A percentile compares a stretch with the other conserved stretches of the same genome.
Evolutionary conservation across 1,140 invertebrate genomes (phyloP).

Genomic region (Acromyrmex heyeri): DNA sequence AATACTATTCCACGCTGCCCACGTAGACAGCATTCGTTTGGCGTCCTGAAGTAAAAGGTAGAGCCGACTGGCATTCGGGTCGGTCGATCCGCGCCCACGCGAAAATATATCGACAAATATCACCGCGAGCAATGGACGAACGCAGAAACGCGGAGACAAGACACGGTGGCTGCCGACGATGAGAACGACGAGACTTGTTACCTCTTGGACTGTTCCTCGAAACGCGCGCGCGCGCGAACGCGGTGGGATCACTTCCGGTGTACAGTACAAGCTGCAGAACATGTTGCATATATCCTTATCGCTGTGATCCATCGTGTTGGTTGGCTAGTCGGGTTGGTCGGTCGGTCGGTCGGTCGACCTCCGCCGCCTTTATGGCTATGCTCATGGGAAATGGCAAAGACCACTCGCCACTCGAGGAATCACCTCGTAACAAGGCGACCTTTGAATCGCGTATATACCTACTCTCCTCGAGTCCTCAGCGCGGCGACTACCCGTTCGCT

Average conservation of each 20-base stretch:
- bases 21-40: constrained; percentile 59
- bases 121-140: constrained; percentile 9
- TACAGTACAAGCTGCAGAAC: constrained; percentile 71
- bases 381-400: constrained; percentile 77
- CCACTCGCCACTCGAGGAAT: constrained; percentile 73
- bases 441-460: constrained; percentile 67
- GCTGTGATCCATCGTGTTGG: constrained; percentile 75
- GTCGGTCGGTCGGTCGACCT: constrained; percentile 62
- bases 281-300: constrained; percentile 76
- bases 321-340: constrained; percentile 1
- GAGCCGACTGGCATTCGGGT: constrained; percentile 60
- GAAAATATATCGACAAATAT: constrained; percentile 61
- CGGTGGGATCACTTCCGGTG: constrained; percentile 71
- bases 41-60: constrained; percentile 57
- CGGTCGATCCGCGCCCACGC: constrained; percentile 69
- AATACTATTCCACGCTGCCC: constrained; percentile 61
- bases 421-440: constrained; percentile 76
- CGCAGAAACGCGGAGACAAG: constrained; percentile 25
- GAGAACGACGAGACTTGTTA: constrained; percentile 37
- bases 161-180: not conserved
- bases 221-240: constrained; percentile 38
- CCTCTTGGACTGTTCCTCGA: constrained; percentile 45
- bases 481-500: constrained; percentile 49
- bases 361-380: constrained; percentile 72
- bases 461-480: constrained; percentile 28